Conservation (phyloP, 2,797 vertebrate species). For the Macrochelys suwanniensis region DNA sequence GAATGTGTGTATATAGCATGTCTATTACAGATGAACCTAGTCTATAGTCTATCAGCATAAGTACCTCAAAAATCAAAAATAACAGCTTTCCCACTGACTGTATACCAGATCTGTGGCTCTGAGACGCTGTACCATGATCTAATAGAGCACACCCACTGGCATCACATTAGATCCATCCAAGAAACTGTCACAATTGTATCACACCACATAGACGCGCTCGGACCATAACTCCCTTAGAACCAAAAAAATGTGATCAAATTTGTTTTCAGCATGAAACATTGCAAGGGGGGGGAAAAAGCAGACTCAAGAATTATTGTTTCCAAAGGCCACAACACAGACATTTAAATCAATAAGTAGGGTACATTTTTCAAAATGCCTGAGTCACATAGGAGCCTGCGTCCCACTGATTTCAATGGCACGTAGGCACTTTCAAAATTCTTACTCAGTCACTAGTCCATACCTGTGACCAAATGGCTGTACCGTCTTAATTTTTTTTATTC, state of each 20-base stretch:
- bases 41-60: constrained; percentile 37
- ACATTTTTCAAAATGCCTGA: neutral
- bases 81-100: neutral
- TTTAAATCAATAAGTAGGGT: neutral
- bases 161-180: neutral
- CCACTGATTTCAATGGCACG: neutral
- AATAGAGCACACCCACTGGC: constrained; percentile 29
- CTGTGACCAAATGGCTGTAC: neutral
- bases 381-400: neutral
- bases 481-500: neutral
- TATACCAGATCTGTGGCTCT: neutral
- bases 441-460: neutral
- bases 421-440: neutral
- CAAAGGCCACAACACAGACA: neutral
- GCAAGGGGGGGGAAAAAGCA: neutral
- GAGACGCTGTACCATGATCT: neutral
- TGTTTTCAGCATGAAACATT: fast-evolving
- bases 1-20: neutral
- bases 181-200: neutral
- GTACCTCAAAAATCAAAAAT: constrained; percentile 46
- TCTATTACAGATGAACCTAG: neutral
- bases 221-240: neutral
- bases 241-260: neutral
- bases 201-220: neutral
- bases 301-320: neutral